phyloP scores from a whole-genome alignment of 2,888 invertebrate genomes.

The Machimus rusticus region DNA sequence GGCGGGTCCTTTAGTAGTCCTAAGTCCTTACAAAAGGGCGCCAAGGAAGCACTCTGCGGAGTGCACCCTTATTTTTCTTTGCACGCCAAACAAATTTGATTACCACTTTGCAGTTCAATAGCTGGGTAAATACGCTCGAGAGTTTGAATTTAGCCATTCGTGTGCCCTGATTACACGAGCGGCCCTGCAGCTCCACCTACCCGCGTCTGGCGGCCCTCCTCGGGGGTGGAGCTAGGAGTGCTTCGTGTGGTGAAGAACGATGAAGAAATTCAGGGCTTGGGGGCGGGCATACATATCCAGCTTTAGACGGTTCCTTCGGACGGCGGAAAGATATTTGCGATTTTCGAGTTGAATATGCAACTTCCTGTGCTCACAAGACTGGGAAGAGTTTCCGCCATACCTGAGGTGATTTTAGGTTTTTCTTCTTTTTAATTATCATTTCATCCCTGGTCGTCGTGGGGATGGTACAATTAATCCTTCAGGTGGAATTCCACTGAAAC shows the following conservation, averaged over 20 bases:
- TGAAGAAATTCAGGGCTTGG: neutral
- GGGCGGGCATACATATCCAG: neutral
- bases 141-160: slow-evolving; percentile 45
- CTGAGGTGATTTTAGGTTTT: neutral
- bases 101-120: slow-evolving; percentile 46
- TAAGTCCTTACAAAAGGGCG: neutral
- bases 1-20: neutral
- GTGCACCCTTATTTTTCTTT: slow-evolving; percentile 25
- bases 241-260: neutral
- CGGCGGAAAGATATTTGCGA: neutral
- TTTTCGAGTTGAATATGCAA: neutral
- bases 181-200: neutral
- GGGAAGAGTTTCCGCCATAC: neutral
- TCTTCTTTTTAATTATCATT: neutral
- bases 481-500: neutral
- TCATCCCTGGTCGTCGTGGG: neutral
- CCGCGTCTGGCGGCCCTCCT: neutral
- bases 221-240: neutral
- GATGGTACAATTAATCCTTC: neutral
- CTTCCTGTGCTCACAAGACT: neutral
- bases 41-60: neutral
- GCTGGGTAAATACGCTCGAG: slow-evolving; percentile 44
- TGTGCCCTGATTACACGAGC: slow-evolving; percentile 43
- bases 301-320: neutral
- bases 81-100: slow-evolving; percentile 44